Evolutionary conservation across 2,797 vertebrate species (phyloP).

Genomic region (Tangara arthus): DNA sequence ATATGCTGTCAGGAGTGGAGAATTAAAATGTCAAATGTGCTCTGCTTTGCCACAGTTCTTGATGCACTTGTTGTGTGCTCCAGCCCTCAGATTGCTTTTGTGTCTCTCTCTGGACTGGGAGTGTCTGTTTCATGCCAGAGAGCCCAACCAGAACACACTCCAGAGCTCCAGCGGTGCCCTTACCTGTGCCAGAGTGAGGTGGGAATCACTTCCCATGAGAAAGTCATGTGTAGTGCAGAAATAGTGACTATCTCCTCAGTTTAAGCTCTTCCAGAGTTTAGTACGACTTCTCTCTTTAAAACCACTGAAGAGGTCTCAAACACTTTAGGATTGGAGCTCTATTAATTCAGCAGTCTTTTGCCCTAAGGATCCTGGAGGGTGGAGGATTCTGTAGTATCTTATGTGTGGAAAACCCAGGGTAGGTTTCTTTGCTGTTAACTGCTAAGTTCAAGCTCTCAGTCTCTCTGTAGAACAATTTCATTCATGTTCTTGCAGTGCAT

Average conservation of each 20-base stretch:
- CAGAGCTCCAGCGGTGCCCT: neutral
- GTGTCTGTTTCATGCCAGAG: neutral
- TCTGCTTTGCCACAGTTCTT: neutral
- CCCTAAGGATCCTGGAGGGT: neutral
- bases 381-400: neutral
- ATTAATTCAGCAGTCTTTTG: neutral
- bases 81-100: neutral
- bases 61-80: fast-evolving
- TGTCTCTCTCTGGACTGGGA: neutral
- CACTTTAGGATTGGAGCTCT: neutral
- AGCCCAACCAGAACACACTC: neutral
- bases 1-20: neutral
- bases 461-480: neutral
- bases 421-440: neutral
- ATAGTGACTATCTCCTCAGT: neutral
- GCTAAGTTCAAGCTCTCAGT: neutral
- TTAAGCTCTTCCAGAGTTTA: neutral
- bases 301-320: neutral
- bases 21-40: neutral
- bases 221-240: neutral
- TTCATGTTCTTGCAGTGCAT: neutral
- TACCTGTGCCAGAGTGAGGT: neutral
- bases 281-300: neutral
- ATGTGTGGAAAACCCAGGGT: neutral
- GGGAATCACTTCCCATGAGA: neutral